Evolutionary conservation across 2,797 vertebrate genomes (phyloP), one percentile per base, ranked within the genome.

Genomic region (Macropodus opercularis): DNA sequence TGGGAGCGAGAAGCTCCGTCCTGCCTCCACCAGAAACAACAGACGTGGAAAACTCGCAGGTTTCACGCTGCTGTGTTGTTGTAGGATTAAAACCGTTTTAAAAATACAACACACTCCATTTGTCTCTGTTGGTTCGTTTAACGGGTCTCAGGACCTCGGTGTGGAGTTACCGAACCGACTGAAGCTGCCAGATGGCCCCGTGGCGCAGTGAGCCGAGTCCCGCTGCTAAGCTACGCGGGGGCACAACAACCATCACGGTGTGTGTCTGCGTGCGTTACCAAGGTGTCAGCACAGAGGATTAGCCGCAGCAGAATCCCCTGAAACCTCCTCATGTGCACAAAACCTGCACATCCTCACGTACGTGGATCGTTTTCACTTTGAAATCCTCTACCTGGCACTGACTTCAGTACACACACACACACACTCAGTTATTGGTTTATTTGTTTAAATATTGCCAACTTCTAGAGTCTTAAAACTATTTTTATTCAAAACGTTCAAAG

Each of bases 171-270:
- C 53, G 49, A 79, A 80, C 73, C 79, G 72, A 76, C 68, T 69
- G 72, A 80, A 72, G 63, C 54, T 75, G 76, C 72, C 86, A 88
- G 84, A 87, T 88, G 85, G 87, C 72, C 47, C 12, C 4, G 51
- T 55, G 68, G 65, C 56, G 75, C 56, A 69, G 68, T 70, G 83
- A 60, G 74, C 64, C 35, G 68, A 70, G 44, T 31, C 81, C 65
- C 64, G 74, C 82, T 66, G 77, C 46, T 77, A 13, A 7, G 48
- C 79, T 53, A 69, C 56, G 69, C 60, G 46, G 74, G 73, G 21
- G 52, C 58, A 43, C 38, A 0, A 49, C 66, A 67, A 44, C 56
- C 54, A 47, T 22, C 29, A 0, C 72, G 50, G 64, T 11, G 7
- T 60, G 68, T 51, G 47, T 32, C 35, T 58, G 58, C 54, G 51